These are phyloP conservation scores for Elmis aenea DNA, from an alignment of 2,888 invertebrate genomes.

Conservation along the genomic window DNA sequence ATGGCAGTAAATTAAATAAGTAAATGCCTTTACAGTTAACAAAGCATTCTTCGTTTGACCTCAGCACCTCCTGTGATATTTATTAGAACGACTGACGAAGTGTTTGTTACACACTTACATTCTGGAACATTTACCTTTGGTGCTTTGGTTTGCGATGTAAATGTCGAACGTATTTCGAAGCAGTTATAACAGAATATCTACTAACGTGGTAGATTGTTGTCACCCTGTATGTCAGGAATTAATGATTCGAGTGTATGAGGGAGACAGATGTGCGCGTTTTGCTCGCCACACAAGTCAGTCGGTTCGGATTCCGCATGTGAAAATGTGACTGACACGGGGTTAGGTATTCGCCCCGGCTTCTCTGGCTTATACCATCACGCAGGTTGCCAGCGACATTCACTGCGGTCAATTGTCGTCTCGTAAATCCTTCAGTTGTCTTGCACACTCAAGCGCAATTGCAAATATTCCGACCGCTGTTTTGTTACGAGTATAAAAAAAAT, in stretches of 20 bases:
- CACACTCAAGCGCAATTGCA: no score
- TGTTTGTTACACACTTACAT: conserved; percentile 1
- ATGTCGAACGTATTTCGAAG: no score
- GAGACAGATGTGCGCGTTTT: no score
- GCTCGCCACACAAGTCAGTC: no score
- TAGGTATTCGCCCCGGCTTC: conserved; percentile 6
- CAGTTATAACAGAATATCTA: no score
- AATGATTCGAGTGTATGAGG: no score
- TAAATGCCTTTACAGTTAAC: conserved; percentile 16
- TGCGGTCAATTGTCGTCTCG: conserved; percentile 20
- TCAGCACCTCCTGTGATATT: conserved; percentile 10
- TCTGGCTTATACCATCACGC: conserved; percentile 3
- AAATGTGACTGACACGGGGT: conserved; percentile 11
- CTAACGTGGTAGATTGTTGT: no score
- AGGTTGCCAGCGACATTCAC: conserved; percentile 17
- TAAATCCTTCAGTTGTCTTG: conserved; percentile 18
- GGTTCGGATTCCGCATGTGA: background rate
- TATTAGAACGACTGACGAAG: conserved; percentile 12
- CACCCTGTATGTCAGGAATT: no score
- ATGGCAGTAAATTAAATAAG: conserved; percentile 18
- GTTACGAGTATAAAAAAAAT: no score
- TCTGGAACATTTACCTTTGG: no score
- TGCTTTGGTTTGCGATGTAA: no score
- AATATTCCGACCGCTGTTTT: no score
- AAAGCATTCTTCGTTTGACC: conserved; percentile 17